Conservation (phyloP, 1,140 invertebrate species). For the Paraescarpia echinospica region DNA sequence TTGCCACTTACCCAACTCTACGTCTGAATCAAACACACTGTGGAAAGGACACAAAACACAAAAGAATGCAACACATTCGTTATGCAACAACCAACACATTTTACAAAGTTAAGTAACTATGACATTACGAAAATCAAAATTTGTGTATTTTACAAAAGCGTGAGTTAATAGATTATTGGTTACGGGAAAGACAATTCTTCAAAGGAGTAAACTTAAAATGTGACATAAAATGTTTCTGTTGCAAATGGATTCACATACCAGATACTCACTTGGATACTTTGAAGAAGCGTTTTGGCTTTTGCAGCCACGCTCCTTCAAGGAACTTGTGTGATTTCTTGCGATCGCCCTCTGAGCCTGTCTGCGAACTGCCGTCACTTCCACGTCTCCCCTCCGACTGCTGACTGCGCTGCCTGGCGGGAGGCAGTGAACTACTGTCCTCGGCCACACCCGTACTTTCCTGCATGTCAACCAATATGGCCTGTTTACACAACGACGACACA, state of each 20-base stretch:
- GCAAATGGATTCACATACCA: background rate
- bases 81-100: background rate
- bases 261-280: constrained; percentile 8
- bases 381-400: background rate
- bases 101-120: background rate
- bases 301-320: background rate
- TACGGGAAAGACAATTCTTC: background rate
- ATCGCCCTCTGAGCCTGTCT: background rate
- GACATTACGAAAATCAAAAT: background rate
- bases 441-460: background rate
- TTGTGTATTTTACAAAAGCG: background rate
- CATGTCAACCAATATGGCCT: background rate
- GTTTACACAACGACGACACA: background rate
- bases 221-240: background rate
- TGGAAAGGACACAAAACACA: background rate
- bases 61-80: background rate
- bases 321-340: constrained; percentile 2
- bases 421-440: background rate
- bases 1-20: background rate
- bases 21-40: background rate
- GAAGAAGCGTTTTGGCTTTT: constrained; percentile 9
- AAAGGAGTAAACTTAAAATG: background rate
- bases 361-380: background rate
- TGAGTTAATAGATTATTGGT: background rate
- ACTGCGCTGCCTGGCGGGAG: background rate